Conservation (phyloP, 2,113 vertebrate species). For the Python bivittatus region DNA sequence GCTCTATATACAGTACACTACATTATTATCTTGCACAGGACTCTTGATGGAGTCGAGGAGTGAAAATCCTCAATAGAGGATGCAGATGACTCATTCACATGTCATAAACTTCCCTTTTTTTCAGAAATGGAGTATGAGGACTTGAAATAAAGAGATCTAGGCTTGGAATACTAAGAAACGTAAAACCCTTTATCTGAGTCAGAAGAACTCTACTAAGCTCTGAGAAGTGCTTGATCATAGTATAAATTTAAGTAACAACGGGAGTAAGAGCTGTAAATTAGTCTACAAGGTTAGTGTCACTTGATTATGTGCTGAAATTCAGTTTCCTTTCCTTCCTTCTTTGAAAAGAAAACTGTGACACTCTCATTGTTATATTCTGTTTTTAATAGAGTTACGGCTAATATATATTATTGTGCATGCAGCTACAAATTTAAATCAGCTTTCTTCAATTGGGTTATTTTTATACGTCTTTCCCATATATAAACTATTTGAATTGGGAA, state of each 20-base stretch:
- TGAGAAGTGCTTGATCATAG: background rate
- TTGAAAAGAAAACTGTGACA: too few relatives aligned
- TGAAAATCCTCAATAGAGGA: background rate
- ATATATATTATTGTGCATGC: too few relatives aligned
- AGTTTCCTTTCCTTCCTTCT: background rate
- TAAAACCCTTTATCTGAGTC: background rate
- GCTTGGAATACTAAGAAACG: background rate
- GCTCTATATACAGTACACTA: background rate
- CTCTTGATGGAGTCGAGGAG: background rate
- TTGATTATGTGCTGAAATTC: background rate
- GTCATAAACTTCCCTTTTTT: background rate
- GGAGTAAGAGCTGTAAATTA: background rate
- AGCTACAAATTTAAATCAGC: too few relatives aligned
- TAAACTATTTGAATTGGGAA: background rate
- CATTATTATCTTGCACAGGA: background rate
- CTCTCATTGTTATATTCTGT: too few relatives aligned
- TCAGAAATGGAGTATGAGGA: too few relatives aligned
- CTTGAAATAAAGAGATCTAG: too few relatives aligned
- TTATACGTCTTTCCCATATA: too few relatives aligned
- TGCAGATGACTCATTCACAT: background rate
- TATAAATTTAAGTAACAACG: background rate
- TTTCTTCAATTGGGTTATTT: too few relatives aligned
- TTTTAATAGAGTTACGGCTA: too few relatives aligned
- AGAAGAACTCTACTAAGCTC: background rate
- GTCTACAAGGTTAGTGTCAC: background rate